Percentiles rank a stretch among this genome's conserved stretches.
Evolutionary conservation across 2,113 vertebrate species (phyloP).

Genomic region (Mystacornis crossleyi): DNA sequence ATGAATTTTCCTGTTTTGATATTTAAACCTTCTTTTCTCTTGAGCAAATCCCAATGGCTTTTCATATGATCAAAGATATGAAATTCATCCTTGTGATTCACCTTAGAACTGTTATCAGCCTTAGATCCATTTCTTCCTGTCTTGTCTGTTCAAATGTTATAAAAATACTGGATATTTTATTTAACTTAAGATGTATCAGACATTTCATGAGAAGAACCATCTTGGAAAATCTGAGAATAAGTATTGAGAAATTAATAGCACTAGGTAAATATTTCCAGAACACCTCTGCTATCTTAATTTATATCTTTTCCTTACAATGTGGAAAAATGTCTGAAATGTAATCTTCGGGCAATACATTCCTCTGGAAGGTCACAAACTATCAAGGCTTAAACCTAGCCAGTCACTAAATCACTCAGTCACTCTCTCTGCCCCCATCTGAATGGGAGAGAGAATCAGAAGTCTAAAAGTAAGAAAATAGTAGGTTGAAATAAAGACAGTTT

Average conservation of each 20-base stretch:
- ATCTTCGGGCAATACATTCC: not conserved
- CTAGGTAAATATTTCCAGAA: not conserved
- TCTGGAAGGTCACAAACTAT: not conserved
- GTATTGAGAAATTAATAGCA: not conserved
- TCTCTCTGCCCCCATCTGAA: accelerated
- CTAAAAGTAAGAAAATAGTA: not conserved
- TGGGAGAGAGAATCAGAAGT: not conserved
- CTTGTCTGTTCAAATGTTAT: not conserved
- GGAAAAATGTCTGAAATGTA: not conserved
- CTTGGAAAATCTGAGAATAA: not conserved
- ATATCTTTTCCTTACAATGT: not conserved
- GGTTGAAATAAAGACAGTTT: not conserved
- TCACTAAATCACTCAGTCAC: accelerated
- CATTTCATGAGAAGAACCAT: not conserved
- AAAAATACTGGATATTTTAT: not conserved
- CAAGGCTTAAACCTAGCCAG: not conserved
- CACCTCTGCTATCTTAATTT: not conserved
- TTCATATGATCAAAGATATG: not conserved
- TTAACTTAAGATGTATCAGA: not conserved
- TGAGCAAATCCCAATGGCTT: not conserved
- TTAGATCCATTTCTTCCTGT: not conserved
- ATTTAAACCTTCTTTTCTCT: not conserved
- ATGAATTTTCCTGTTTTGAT: not conserved
- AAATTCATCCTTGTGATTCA: not conserved
- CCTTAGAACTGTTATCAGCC: not conserved